These are phyloP conservation scores for Lerista edwardsae DNA, from an alignment of 2,797 vertebrate genomes.

Conservation along the genomic window DNA sequence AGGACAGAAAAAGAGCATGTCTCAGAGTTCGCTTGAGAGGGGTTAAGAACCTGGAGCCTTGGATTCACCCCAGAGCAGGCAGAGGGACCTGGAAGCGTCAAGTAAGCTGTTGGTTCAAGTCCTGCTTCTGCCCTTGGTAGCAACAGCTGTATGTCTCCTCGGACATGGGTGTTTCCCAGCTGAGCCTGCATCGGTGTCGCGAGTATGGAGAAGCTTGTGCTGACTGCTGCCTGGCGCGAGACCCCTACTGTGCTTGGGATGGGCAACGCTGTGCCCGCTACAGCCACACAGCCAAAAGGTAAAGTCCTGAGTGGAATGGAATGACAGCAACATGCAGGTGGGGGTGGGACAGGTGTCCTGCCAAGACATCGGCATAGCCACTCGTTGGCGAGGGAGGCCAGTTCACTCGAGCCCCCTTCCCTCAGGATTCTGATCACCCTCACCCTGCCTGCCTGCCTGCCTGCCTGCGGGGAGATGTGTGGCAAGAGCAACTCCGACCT, in stretches of 20 bases:
- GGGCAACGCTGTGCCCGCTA: conserved; percentile 86
- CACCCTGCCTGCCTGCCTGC: neutral
- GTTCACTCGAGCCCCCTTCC: neutral
- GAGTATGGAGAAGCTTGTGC: conserved; percentile 86
- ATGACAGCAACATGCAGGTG: neutral
- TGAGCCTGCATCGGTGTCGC: conserved; percentile 86
- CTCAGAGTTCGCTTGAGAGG: accelerated
- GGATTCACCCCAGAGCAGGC: neutral
- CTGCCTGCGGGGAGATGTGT: neutral
- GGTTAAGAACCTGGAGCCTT: neutral
- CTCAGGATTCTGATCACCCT: neutral
- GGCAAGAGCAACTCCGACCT: neutral
- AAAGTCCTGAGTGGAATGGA: neutral
- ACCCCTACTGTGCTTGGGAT: conserved; percentile 90
- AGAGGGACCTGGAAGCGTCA: neutral
- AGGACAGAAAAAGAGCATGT: no score
- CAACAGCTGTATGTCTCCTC: conserved; percentile 89
- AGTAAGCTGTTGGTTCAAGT: neutral
- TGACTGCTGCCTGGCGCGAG: conserved; percentile 87
- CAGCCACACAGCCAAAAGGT: conserved; percentile 86
- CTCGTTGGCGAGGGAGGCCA: neutral
- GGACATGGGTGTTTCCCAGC: conserved; percentile 85
- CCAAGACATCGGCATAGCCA: no score
- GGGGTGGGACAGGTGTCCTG: neutral
- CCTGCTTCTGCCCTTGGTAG: conserved; percentile 63